These are phyloP conservation scores for Synergus itoensis DNA, from an alignment of 2,888 invertebrate species.

Conservation along the genomic window DNA sequence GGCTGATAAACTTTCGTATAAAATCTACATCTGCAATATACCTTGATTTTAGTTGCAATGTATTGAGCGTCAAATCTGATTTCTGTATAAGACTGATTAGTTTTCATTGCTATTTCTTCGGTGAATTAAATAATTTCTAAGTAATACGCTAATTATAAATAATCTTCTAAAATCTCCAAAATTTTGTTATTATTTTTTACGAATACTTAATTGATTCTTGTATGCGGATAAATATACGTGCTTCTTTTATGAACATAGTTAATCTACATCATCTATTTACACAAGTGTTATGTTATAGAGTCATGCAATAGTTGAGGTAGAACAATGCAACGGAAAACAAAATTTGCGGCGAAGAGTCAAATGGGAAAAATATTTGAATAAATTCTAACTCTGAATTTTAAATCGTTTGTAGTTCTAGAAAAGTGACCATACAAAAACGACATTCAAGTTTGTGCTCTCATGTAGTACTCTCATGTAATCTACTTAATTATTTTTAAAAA, in stretches of 20 bases:
- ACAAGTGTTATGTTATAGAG: background rate
- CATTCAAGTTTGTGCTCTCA: background rate
- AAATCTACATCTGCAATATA: constrained; percentile 59
- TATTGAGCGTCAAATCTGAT: background rate
- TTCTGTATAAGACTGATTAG: background rate
- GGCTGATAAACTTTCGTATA: constrained; percentile 69
- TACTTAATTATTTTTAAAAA: background rate
- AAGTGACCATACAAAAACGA: background rate
- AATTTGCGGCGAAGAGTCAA: background rate
- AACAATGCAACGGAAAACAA: background rate
- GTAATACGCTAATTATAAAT: constrained; percentile 46
- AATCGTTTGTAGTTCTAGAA: background rate
- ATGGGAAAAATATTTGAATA: too few relatives aligned
- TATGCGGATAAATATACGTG: background rate
- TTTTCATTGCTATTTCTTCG: constrained; percentile 62
- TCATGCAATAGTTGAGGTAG: background rate
- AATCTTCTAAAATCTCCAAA: too few relatives aligned
- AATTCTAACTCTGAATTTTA: too few relatives aligned
- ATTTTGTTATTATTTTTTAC: background rate
- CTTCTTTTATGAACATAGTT: background rate
- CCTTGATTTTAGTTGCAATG: constrained; percentile 43
- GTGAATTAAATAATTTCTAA: constrained; percentile 43
- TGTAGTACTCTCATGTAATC: background rate
- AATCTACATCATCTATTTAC: background rate
- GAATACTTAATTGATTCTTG: background rate